These are phyloP conservation scores for Synanthedon myopaeformis DNA, from an alignment of 2,888 invertebrate genomes.

Conservation along the genomic window DNA sequence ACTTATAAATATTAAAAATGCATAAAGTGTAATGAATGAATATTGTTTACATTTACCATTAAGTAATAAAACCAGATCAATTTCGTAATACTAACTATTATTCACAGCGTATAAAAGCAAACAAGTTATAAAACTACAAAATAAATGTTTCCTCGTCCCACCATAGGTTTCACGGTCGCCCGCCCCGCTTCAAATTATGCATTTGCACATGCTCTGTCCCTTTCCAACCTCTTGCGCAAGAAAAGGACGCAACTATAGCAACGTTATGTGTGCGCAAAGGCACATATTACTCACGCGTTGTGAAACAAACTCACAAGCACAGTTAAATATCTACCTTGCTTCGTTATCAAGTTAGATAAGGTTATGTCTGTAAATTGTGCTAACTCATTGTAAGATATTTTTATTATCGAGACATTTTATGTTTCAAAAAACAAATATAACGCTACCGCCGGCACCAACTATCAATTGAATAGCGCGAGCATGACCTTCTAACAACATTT, in stretches of 20 bases:
- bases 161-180: background rate
- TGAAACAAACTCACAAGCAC: background rate
- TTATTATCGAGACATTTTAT: background rate
- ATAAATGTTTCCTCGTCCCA: background rate
- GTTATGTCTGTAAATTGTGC: background rate
- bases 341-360: background rate
- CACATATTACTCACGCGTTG: background rate
- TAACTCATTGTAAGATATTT: background rate
- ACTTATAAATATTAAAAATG: no score
- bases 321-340: no score
- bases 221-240: background rate
- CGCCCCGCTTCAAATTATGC: background rate
- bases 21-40: no score
- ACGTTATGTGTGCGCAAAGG: background rate
- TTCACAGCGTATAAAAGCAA: background rate
- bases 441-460: background rate
- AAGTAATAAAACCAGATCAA: background rate
- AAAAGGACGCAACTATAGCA: background rate
- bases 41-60: no score
- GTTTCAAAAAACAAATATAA: no score
- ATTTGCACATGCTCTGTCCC: background rate
- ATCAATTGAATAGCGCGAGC: conserved; percentile 1
- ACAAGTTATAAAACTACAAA: no score
- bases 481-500: background rate
- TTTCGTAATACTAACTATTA: background rate